Evolutionary conservation across 2,797 vertebrate species (phyloP).

Genomic region (Cetoscarus ocellatus): DNA sequence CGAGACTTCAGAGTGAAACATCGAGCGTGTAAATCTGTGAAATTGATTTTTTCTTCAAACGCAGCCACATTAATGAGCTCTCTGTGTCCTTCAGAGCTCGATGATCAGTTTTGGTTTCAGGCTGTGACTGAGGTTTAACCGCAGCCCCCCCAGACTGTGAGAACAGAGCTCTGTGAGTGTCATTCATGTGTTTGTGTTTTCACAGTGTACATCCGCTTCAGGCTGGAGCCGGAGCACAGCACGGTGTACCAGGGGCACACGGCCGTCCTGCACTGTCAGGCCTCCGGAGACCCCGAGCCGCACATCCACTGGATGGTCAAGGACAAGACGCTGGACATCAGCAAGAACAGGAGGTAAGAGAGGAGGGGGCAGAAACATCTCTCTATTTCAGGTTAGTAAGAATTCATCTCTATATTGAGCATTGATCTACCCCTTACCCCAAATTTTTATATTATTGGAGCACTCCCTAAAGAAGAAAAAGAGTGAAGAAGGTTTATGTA

Average conservation of each 20-base stretch:
- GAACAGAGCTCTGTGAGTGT: constrained; percentile 2
- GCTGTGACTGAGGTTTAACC: not conserved
- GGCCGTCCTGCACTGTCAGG: constrained; percentile 95
- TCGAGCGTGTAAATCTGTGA: not conserved
- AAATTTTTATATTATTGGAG: too few relatives aligned
- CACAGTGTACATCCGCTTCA: constrained; percentile 93
- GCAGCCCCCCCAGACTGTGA: not conserved
- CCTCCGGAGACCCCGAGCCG: constrained; percentile 91
- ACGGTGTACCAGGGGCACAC: constrained; percentile 97
- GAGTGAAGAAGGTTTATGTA: too few relatives aligned
- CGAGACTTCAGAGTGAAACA: not conserved
- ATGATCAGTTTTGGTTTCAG: not conserved
- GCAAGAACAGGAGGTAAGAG: constrained; percentile 81
- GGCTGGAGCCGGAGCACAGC: constrained; percentile 91
- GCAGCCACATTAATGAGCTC: too few relatives aligned
- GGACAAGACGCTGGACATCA: constrained; percentile 89
- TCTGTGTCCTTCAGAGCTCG: too few relatives aligned
- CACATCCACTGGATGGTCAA: constrained; percentile 96
- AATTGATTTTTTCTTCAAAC: not conserved
- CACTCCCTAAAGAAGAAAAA: too few relatives aligned
- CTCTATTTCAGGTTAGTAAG: too few relatives aligned
- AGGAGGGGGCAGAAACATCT: too few relatives aligned
- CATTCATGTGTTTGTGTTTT: not conserved
- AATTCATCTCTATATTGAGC: too few relatives aligned
- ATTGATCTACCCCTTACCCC: too few relatives aligned